Evolutionary conservation across 92 coral and sea anemone genomes (phyloP).

Genomic region (Metridium senile): DNA sequence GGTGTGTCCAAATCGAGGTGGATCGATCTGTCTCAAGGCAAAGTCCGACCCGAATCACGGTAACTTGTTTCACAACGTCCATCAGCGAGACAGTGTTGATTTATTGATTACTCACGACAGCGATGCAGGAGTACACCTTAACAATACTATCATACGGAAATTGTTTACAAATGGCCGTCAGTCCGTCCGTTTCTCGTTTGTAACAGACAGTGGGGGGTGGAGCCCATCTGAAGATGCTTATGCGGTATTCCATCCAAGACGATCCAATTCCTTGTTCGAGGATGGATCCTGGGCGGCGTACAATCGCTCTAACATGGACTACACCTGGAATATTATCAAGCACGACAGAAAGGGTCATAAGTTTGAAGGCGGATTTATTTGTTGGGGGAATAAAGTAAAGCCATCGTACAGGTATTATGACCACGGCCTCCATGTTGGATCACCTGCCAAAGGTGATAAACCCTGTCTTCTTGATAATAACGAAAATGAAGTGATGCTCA

Average conservation of each 20-base stretch:
- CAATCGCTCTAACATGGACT: constrained; percentile 76
- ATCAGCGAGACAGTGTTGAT: constrained; percentile 89
- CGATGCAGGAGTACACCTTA: constrained; percentile 92
- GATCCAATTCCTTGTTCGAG: constrained; percentile 74
- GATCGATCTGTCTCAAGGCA: constrained; percentile 71
- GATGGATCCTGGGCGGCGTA: constrained; percentile 81
- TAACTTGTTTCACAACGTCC: constrained; percentile 84
- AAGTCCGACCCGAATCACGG: constrained; percentile 76
- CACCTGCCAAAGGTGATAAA: constrained; percentile 84
- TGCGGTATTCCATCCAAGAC: constrained; percentile 85
- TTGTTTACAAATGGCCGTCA: constrained; percentile 88
- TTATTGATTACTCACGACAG: constrained; percentile 71
- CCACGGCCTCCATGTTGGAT: constrained; percentile 95
- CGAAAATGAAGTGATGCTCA: constrained; percentile 87
- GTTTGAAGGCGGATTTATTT: constrained; percentile 79
- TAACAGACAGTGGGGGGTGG: constrained; percentile 82
- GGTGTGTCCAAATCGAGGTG: constrained; percentile 92
- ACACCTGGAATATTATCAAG: constrained; percentile 93
- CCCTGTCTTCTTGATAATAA: constrained; percentile 88
- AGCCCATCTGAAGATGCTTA: constrained; percentile 93
- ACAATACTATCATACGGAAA: constrained; percentile 80
- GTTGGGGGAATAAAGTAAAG: constrained; percentile 89
- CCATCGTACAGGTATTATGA: constrained; percentile 87
- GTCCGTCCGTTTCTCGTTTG: constrained; percentile 88
- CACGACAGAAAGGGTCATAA: constrained; percentile 71